Base-by-base conservation (phyloP, 2,797 vertebrate genomes). In the Miichthys miiuy region DNA sequence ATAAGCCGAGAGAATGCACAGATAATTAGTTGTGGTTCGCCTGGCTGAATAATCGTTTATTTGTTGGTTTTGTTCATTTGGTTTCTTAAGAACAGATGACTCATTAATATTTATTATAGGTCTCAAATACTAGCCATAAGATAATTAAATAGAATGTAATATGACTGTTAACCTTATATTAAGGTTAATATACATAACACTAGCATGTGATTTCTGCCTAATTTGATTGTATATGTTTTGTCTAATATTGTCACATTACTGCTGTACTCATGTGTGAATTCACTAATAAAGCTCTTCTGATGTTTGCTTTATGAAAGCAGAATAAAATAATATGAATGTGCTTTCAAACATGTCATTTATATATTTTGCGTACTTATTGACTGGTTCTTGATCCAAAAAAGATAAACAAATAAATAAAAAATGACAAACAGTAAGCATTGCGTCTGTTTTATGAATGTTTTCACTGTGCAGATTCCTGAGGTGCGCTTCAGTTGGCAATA, bases 121-220 rank as follows among this genome's bases (percentile, higher is more conserved):
- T n/a, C 34, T 76, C 21, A 38, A 21, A 58, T 44, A 8, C 7
- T 25, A 57, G 42, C 25, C 6, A 5, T 16, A 1, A 44, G n/a
- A 55, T 47, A 71, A 27, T 14, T 41, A 27, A 3, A 56, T 9
- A 38, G 41, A 42, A 10, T 67, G 11, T 13, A 55, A 66, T 0
- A 41, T 1, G 3, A 11, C 67, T 48, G 0, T 38, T 68, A 69
- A 77, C 58, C 69, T 85, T 70, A 79, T 73, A 58, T 82, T 82
- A 77, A 77, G 73, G 72, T 82, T 74, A 68, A 62, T 74, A 8
- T 50, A 47, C 17, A 72, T 30, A 76, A 52, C 44, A 58, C 16
- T 48, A 65, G 12, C 2, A 71, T 82, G 50, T 12, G 2, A 44
- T 73, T 61, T 66, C 1, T 65, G 5, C 9, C 48, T 63, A 5